Conservation (phyloP, 2,113 vertebrate species). For the Myanophis thanlyinensis region DNA sequence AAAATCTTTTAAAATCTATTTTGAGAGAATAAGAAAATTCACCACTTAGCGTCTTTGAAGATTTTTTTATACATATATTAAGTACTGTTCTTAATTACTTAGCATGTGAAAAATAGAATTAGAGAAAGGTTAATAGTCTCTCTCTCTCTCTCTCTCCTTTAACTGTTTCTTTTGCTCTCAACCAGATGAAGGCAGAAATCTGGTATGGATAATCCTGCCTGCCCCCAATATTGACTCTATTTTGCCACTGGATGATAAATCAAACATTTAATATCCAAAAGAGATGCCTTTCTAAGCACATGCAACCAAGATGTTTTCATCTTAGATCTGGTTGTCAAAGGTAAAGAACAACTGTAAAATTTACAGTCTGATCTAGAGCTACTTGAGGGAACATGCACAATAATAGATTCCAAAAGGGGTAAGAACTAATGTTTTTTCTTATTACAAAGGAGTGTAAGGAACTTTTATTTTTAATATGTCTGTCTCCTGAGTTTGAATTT, state of each 20-base stretch:
- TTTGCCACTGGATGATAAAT: constrained; percentile 43
- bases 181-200: neutral
- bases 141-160: neutral
- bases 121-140: neutral
- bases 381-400: constrained; percentile 22
- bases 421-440: neutral
- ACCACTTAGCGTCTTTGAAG: neutral
- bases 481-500: neutral
- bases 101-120: neutral
- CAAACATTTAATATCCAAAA: constrained; percentile 25
- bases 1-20: neutral
- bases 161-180: rapidly evolving
- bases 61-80: neutral
- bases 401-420: constrained; percentile 31
- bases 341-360: constrained; percentile 45
- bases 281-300: constrained; percentile 32
- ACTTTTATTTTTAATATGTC: neutral
- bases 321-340: constrained; percentile 14
- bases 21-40: neutral
- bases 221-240: neutral
- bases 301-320: constrained; percentile 38
- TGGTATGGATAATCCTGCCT: neutral
- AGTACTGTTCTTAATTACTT: neutral
- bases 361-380: neutral
- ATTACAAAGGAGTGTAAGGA: constrained; percentile 31